Evolutionary conservation across 2,113 vertebrate species (phyloP), one percentile per base, ranked within the genome.

Genomic region (Galbula dea): DNA sequence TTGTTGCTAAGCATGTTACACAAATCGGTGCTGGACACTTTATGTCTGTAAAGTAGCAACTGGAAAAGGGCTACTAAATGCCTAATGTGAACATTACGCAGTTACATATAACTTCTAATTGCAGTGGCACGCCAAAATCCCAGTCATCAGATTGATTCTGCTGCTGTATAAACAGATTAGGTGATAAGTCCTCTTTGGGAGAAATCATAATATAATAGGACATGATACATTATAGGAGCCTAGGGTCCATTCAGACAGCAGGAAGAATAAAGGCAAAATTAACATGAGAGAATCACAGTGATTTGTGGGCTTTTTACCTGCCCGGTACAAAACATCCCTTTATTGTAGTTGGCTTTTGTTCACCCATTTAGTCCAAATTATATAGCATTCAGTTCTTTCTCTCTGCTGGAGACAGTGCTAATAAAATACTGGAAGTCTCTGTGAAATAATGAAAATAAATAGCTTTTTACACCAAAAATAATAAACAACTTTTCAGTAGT

Each of bases 61-160:
- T 62, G 59, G 83, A 37, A 86, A 72, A 89, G 46, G 45, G 27
- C 62, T 83, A 6, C 37, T 61, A 26, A 62, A 55, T 21, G 67
- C 46, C 11, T 73, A 10, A 69, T 55, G 51, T 85, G 61, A 85
- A 26, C 73, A 61, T 54, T 48, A 6, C 54, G 48, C 37, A 76
- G 21, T 74, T 88, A 43, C 59, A 36, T 55, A 45, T 59, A 80
- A 20, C 17, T 20, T 93, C 26, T 83, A 67, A 62, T 78, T 94
- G 83, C 48, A 78, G 8, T 48, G 87, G 39, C 85, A 46, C 69
- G 23, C 58, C 6, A 7, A 88, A 95, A 77, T 65, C 48, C 27
- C 48, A 52, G 68, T 91, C 85, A 62, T 87, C 79, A 89, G 67
- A 55, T n/a, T 71, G 63, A 89, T 93, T 90, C 75, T 91, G 63